Conservation (phyloP, 2,113 vertebrate genomes). For the Setophaga petechia region DNA sequence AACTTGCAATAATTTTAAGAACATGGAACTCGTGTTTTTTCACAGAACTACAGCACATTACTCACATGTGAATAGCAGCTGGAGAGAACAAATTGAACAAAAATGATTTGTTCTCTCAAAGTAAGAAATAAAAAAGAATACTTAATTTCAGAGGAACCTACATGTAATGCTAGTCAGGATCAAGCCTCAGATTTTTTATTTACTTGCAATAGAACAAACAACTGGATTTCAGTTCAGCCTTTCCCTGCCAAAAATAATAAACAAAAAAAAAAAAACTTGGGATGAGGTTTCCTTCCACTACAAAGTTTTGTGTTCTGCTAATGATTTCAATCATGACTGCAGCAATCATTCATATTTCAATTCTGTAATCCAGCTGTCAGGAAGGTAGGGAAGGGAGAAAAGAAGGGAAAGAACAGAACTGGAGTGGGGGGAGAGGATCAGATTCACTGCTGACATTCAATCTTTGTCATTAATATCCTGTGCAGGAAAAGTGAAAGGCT, state of each 20-base stretch:
- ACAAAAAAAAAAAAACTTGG: not conserved
- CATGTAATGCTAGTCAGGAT: not conserved
- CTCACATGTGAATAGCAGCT: not conserved
- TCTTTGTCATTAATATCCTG: not conserved
- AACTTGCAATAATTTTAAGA: not conserved
- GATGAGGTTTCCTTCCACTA: not conserved
- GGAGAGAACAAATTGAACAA: not conserved
- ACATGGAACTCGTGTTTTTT: not conserved
- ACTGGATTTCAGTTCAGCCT: not conserved
- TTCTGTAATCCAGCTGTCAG: not conserved
- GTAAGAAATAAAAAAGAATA: not conserved
- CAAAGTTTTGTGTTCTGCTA: not conserved
- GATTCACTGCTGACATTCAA: constrained; percentile 7
- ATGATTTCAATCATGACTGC: not conserved
- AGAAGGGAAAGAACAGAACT: not conserved
- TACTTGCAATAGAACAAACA: not conserved
- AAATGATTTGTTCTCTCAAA: not conserved
- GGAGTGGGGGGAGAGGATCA: not conserved
- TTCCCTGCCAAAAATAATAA: not conserved
- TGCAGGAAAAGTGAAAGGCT: not conserved
- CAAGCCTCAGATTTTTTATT: not conserved
- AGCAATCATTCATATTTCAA: not conserved
- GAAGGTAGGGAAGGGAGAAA: not conserved
- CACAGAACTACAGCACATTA: not conserved
- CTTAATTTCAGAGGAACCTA: not conserved